Conservation (phyloP, 2,797 vertebrate genomes). For the Dendrocincla tyrannina region DNA sequence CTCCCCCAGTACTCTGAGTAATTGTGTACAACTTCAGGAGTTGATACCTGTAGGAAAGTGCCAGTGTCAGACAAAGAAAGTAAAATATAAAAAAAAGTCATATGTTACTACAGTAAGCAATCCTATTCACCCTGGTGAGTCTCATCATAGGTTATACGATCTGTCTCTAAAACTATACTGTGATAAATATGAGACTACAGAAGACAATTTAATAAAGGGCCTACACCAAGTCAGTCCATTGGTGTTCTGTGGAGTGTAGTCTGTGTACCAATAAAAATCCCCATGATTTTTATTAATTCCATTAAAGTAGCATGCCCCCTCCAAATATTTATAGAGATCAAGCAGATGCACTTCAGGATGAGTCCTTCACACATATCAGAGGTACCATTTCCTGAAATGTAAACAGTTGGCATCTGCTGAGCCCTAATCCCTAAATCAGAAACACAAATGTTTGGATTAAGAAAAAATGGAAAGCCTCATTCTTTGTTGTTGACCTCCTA, state of each 20-base stretch:
- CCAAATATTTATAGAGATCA: constrained; percentile 65
- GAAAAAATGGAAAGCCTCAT: background rate
- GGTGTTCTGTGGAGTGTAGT: background rate
- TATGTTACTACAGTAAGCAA: background rate
- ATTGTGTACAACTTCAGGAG: background rate
- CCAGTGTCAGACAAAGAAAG: background rate
- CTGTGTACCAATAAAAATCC: background rate
- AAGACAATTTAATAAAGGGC: background rate
- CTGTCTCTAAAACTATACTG: background rate
- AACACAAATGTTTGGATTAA: constrained; percentile 59
- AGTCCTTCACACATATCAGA: constrained; percentile 36
- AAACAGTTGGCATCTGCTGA: constrained; percentile 48
- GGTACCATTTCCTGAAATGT: constrained; percentile 29
- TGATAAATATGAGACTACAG: background rate
- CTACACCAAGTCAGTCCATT: background rate
- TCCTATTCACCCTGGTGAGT: background rate
- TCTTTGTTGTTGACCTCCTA: background rate
- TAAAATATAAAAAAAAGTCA: background rate
- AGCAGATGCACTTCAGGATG: constrained; percentile 25
- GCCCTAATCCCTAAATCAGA: constrained; percentile 41
- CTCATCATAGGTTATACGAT: background rate
- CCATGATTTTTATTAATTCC: constrained; percentile 1
- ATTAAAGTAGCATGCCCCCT: background rate
- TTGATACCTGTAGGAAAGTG: background rate
- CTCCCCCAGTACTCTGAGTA: background rate